Evolutionary conservation across 1,140 invertebrate species (phyloP), one percentile per base, ranked within the genome.

Genomic region (Elysia chlorotica): DNA sequence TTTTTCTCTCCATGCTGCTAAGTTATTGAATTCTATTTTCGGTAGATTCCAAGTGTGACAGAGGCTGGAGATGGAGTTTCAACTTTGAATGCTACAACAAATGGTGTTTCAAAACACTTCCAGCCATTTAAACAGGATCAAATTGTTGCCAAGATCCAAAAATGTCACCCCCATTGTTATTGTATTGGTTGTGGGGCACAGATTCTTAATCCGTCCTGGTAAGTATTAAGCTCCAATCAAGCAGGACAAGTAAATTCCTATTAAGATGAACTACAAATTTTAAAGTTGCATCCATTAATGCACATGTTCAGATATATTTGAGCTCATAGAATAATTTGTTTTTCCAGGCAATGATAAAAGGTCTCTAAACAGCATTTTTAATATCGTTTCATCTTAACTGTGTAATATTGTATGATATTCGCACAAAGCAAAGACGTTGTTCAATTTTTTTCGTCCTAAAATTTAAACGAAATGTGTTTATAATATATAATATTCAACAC

Each of bases 141-240:
- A 1, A 38, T 77, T 1, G 73, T 79, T 2, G 61, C 72, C 17
- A 72, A 66, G 17, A 78, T 81, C 30, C 23, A 75, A 33, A 31
- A 33, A 36, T 72, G 69, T 28, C 78, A 78, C 35, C 53, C 72
- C 62, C 54, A 70, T 28, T 78, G 78, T 73, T 78, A 35, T 57
- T 81, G 80, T 72, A 65, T 21, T 30, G 59, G 71, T 21, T 81
- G 80, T 78, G 74, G 76, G 6, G 71, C 74, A 21, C 76, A 73
- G 33, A 65, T 81, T 19, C 73, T 81, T 0, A 67, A 69, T 10
- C 57, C 75, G 23, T 56, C 56, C 38, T 62, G 76, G 80, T 80
- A 70, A 54, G 41, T 21, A 2, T 41, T 19, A 31, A 41, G 21
- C 2, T 69, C 6, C 19, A 25, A 17, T 61, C 6, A 6, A 41